Conservation (phyloP, 2,113 vertebrate species). For the Tylochromis polylepis region DNA sequence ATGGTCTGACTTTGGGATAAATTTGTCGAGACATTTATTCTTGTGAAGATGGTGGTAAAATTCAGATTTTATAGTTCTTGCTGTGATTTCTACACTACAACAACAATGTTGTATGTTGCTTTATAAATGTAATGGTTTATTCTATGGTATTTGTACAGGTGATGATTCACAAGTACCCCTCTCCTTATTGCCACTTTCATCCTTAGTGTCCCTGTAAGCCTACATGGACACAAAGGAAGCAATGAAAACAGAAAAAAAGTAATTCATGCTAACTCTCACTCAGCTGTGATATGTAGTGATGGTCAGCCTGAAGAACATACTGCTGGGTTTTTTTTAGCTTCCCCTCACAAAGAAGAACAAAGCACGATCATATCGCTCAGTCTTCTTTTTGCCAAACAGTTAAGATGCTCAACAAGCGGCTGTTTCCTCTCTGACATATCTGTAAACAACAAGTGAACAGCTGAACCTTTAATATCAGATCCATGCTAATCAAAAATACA, state of each 20-base stretch:
- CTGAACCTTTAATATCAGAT: background rate
- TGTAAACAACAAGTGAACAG: background rate
- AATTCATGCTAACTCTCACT: background rate
- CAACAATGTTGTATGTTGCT: background rate
- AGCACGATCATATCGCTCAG: background rate
- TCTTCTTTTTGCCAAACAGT: background rate
- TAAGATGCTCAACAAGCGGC: background rate
- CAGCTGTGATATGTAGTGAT: background rate
- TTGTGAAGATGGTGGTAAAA: background rate
- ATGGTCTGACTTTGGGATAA: background rate
- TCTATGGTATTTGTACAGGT: accelerated
- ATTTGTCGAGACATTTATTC: background rate
- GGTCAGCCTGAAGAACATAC: background rate
- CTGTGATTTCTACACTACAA: background rate
- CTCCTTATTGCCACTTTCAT: background rate
- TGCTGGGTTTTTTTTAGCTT: background rate
- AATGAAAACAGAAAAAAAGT: background rate
- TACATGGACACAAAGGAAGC: background rate
- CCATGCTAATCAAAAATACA: background rate
- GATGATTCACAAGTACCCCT: background rate
- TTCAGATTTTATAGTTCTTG: background rate
- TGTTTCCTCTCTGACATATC: background rate
- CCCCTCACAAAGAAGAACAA: background rate
- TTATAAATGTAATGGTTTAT: background rate
- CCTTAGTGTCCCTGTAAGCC: background rate